These are phyloP conservation scores for Discoglossus pictus DNA, from an alignment of 2,797 vertebrate genomes.

Conservation along the genomic window DNA sequence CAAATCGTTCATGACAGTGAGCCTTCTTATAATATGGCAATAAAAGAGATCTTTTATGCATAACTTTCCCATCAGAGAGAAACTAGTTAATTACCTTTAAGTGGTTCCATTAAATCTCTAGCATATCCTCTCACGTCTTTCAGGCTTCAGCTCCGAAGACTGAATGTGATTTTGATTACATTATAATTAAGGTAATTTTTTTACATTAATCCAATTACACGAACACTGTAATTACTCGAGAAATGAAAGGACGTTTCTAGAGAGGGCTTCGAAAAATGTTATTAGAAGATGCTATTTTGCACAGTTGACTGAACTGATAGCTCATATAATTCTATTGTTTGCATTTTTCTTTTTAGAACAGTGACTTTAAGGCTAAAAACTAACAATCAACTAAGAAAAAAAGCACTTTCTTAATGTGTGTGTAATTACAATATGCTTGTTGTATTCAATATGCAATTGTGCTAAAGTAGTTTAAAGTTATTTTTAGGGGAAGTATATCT, in stretches of 20 bases:
- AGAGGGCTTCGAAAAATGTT: no score
- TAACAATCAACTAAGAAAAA: no score
- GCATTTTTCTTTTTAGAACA: no score
- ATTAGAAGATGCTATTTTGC: background rate
- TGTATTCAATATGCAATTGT: no score
- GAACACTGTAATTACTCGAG: slow-evolving; percentile 20
- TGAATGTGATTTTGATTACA: slow-evolving; percentile 36
- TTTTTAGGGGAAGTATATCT: no score
- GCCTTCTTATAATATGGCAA: no score
- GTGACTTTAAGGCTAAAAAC: no score
- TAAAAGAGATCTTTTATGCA: no score
- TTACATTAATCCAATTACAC: slow-evolving; percentile 41
- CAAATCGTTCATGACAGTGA: no score
- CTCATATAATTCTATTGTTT: background rate
- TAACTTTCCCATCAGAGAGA: slow-evolving; percentile 1
- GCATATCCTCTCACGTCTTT: slow-evolving; percentile 11
- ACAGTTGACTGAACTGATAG: slow-evolving; percentile 1
- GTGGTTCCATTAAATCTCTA: slow-evolving; percentile 21
- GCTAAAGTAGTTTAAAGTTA: no score
- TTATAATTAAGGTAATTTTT: slow-evolving; percentile 44
- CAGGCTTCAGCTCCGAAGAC: slow-evolving; percentile 15
- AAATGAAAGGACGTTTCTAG: background rate
- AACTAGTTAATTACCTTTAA: slow-evolving; percentile 16
- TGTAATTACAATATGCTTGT: no score
- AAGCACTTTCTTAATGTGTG: no score